A percentile compares a stretch with the other conserved stretches of the same genome.
phyloP scores from a whole-genome alignment of 2,797 vertebrate genomes.

The Sebastes vulpes region DNA sequence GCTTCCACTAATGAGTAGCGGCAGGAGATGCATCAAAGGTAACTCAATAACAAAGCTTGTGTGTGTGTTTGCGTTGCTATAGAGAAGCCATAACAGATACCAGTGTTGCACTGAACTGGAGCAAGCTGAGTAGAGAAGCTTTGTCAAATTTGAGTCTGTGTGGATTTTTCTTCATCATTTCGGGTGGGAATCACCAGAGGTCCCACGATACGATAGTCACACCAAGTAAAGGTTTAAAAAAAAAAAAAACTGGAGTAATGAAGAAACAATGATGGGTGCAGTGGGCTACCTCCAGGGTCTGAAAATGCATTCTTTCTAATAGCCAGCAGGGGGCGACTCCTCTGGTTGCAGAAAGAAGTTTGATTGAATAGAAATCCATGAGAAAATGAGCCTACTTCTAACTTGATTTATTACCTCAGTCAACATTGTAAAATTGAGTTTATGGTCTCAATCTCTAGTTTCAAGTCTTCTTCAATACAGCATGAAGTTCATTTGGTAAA shows the following conservation, averaged over 20 bases:
- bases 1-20: not conserved
- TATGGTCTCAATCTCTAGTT: no score
- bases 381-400: accelerated
- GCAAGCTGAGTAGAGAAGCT: not conserved
- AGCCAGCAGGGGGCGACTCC: no score
- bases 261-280: not conserved
- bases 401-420: no score
- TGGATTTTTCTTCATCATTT: not conserved
- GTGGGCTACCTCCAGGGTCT: no score
- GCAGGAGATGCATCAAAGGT: not conserved
- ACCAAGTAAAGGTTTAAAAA: no score
- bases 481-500: no score
- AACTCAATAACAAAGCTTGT: not conserved
- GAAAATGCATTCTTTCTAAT: no score
- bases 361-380: accelerated
- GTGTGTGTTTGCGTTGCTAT: constrained; percentile 7
- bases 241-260: constrained; percentile 4
- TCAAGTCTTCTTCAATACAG: no score
- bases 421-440: no score
- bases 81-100: not conserved
- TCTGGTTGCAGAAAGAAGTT: no score
- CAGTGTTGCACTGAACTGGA: not conserved
- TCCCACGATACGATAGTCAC: no score
- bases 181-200: no score
- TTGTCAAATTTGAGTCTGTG: not conserved